Base-by-base conservation (phyloP, 2,888 invertebrate species). In the Unio delphinus region DNA sequence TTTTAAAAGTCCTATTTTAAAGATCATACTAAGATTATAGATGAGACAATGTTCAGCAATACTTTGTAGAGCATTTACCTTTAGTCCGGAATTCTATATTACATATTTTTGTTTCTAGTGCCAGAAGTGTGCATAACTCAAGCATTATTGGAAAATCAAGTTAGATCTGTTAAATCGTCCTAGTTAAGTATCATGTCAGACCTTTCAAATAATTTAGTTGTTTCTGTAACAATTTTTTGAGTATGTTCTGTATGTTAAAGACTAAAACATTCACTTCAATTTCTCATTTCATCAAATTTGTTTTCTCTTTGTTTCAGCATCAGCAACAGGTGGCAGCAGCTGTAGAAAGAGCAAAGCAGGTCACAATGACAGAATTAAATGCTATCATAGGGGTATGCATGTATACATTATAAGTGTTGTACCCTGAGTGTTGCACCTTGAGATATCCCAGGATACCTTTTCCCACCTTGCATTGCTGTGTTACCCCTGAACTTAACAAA, bases 271-370 rank as follows among this genome's bases (percentile, higher is more conserved):
- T 64, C 55, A 15, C 8, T 23, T 30, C 18, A 23, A 45, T 26
- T 64, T 64, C 20, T 59, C 3, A 59, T 18, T 62, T n/a, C 18
- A 23, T 59, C 23, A 59, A 26, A 34, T 20, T 57, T 55, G 18
- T 61, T 28, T 34, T 70, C 67, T 64, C 54, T 74, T 60, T 67
- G 61, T 87, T 87, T 61, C 87, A 93, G 92, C 98, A 99, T 89
- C 98, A 99, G 90, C 96, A 97, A 91, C 97, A 97, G 91, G 98
- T 99, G 64, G 95, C 97, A 55, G 94, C 95, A 65, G 97, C 99
- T 23, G 96, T 99, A 64, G 99, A 99, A 87, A 92, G 98, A 90
- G 98, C 98, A 84, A 99, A 99, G 92, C 97, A 98, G 92, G 96
- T 99, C 88, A 97, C 90, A 58, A 96, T 98, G 96, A 94, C 96